Conservation (phyloP, 2,113 vertebrate species). For the Amazona guildingii region DNA sequence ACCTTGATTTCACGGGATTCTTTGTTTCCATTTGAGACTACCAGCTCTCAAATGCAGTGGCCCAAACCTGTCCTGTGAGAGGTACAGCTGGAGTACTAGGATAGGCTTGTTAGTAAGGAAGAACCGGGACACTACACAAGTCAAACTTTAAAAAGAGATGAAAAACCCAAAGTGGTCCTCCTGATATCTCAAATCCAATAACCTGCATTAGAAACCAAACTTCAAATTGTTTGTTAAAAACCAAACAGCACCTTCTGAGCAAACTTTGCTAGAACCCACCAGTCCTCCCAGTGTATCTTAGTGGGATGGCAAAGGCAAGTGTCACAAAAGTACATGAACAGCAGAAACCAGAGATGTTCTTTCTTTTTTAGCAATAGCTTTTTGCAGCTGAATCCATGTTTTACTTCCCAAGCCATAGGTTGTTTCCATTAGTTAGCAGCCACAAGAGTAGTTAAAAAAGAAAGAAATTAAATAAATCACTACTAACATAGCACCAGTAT, state of each 20-base stretch:
- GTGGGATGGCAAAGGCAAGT: neutral
- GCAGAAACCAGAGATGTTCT: neutral
- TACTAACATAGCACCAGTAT: neutral
- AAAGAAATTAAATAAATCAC: neutral
- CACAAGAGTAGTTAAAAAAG: neutral
- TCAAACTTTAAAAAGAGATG: neutral
- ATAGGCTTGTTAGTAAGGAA: neutral
- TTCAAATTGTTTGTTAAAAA: neutral
- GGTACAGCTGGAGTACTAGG: neutral
- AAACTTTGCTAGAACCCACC: neutral
- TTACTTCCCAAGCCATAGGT: neutral
- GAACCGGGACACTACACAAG: neutral
- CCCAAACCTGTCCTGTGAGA: neutral
- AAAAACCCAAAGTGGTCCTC: neutral
- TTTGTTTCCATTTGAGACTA: neutral
- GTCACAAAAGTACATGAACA: neutral
- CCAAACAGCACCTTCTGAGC: neutral
- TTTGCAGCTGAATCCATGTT: neutral
- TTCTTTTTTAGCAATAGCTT: neutral
- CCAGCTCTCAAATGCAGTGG: neutral
- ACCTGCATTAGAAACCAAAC: neutral
- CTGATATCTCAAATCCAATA: neutral
- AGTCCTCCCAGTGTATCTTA: neutral
- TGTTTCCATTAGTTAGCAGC: neutral
- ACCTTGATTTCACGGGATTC: neutral